phyloP scores from a whole-genome alignment of 2,113 vertebrate genomes.

The Chamaea fasciata region DNA sequence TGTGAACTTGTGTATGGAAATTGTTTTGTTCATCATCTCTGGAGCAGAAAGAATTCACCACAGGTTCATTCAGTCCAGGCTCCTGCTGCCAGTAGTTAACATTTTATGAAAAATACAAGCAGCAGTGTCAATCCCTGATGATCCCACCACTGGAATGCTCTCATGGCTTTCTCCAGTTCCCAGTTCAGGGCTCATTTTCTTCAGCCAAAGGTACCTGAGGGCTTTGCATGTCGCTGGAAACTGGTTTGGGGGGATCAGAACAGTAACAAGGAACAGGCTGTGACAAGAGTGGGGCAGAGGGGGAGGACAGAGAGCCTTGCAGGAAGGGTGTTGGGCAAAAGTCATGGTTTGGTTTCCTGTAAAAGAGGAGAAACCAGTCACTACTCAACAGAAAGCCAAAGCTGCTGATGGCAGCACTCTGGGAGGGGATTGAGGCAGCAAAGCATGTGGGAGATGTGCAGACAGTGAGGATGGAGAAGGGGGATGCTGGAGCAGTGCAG shows the following conservation, averaged over 20 bases:
- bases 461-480: neutral
- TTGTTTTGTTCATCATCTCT: neutral
- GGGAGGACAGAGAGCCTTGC: neutral
- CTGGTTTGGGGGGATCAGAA: neutral
- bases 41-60: neutral
- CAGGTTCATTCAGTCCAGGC: neutral
- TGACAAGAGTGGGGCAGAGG: neutral
- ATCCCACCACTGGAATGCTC: neutral
- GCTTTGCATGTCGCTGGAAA: no score
- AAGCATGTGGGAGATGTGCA: neutral
- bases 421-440: neutral
- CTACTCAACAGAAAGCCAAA: neutral
- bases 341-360: neutral
- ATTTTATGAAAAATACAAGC: neutral
- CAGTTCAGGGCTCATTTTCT: neutral
- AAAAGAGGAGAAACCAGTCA: rapidly evolving
- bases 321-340: neutral
- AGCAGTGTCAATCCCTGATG: neutral
- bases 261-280: neutral
- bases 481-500: neutral
- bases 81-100: neutral
- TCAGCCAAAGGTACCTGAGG: neutral
- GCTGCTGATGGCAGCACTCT: neutral
- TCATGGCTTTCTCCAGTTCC: neutral
- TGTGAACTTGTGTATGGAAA: neutral